Evolutionary conservation across 2,888 invertebrate genomes (phyloP).

Genomic region (Zele albiditarsus): DNA sequence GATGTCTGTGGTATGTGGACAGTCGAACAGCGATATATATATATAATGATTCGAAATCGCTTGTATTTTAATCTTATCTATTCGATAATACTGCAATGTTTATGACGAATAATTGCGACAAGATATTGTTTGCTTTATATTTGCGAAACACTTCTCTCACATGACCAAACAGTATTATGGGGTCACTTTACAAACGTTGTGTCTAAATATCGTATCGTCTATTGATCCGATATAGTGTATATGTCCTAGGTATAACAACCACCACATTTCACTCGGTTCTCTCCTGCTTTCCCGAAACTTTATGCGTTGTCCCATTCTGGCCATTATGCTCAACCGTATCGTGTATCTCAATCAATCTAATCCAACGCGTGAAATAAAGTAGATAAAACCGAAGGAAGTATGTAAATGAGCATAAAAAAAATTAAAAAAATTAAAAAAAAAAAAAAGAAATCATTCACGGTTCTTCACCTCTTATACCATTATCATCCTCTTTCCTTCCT

Average conservation of each 20-base stretch:
- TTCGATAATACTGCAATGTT: constrained; percentile 59
- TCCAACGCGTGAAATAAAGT: constrained; percentile 23
- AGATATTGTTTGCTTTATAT: constrained; percentile 18
- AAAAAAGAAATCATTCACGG: constrained; percentile 9
- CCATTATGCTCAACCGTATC: constrained; percentile 22
- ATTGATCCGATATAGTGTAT: not conserved
- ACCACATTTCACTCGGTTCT: not conserved
- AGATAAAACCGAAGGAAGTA: constrained; percentile 24
- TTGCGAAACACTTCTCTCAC: not conserved
- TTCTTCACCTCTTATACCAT: constrained; percentile 32
- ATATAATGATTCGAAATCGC: not conserved
- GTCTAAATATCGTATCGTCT: not conserved
- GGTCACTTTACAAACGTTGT: constrained; percentile 11
- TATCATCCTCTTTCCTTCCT: not conserved
- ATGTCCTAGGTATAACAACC: not conserved
- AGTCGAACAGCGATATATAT: not conserved
- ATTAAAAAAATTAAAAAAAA: not conserved
- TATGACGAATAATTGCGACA: constrained; percentile 53
- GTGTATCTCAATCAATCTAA: constrained; percentile 38
- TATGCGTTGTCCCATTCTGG: constrained; percentile 4
- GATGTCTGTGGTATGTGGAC: not conserved
- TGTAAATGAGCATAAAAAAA: constrained; percentile 27
- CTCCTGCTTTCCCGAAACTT: not conserved
- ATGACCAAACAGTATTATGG: not conserved
- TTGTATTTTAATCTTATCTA: constrained; percentile 62